Percentiles rank a stretch among this genome's conserved stretches.
phyloP scores from a whole-genome alignment of 2,797 vertebrate genomes.

The Toxotes lorentzi region DNA sequence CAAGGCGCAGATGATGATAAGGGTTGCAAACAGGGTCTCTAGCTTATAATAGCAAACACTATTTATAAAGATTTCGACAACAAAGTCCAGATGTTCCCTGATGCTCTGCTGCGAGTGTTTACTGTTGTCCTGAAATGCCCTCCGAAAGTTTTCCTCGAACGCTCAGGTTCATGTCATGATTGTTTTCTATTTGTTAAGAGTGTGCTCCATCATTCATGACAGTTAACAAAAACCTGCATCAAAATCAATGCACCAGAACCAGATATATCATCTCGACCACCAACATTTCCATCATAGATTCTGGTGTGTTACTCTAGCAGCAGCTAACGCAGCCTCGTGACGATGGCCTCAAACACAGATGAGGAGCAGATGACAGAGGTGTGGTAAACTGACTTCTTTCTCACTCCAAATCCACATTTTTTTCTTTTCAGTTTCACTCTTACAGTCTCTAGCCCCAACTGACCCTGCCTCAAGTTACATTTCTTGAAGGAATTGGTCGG shows the following conservation, averaged over 20 bases:
- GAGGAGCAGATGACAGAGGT: background rate
- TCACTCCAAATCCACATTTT: background rate
- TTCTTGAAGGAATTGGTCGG: background rate
- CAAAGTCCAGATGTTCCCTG: slow-evolving; percentile 59
- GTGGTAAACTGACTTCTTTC: background rate
- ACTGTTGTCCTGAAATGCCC: slow-evolving; percentile 21
- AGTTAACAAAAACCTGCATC: background rate
- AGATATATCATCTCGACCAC: background rate
- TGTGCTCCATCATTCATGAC: background rate
- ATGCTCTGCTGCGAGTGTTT: slow-evolving; percentile 30
- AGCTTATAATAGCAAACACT: slow-evolving; percentile 26
- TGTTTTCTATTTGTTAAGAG: background rate
- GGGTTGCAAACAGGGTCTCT: background rate
- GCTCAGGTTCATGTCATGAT: background rate
- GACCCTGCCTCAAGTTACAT: background rate
- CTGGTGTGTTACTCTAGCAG: background rate
- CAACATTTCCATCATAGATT: background rate
- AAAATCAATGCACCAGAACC: background rate
- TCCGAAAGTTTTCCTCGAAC: background rate
- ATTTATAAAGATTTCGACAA: slow-evolving; percentile 2
- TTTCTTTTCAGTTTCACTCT: background rate
- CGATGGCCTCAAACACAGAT: background rate
- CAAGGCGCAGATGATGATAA: slow-evolving; percentile 1
- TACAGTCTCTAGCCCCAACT: background rate
- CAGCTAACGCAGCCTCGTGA: background rate